Evolutionary conservation across 2,113 vertebrate genomes (phyloP).

Genomic region (Empidonax traillii): DNA sequence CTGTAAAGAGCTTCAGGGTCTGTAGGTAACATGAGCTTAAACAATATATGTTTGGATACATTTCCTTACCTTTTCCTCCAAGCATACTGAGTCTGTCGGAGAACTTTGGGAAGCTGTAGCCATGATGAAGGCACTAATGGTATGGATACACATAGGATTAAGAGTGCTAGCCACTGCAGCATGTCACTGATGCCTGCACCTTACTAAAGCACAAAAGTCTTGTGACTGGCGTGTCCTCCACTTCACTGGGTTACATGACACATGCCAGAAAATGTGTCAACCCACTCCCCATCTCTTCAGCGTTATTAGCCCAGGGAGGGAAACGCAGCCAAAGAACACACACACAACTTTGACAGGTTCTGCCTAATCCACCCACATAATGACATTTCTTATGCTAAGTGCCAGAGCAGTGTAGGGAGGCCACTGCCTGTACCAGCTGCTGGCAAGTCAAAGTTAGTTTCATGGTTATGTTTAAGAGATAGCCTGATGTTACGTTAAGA

Average conservation of each 20-base stretch:
- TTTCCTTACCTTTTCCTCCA: not conserved
- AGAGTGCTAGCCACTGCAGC: not conserved
- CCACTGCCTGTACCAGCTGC: constrained; percentile 55
- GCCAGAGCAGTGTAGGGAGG: constrained; percentile 41
- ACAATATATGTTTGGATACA: not conserved
- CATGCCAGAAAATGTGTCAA: constrained; percentile 57
- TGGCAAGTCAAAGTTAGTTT: constrained; percentile 63
- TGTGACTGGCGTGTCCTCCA: constrained; percentile 46
- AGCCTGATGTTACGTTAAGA: constrained; percentile 33
- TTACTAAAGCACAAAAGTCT: constrained; percentile 50
- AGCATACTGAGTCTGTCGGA: not conserved
- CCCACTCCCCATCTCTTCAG: constrained; percentile 35
- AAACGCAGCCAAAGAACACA: constrained; percentile 40
- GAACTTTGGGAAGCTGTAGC: not conserved
- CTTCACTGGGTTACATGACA: constrained; percentile 46
- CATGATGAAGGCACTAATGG: not conserved
- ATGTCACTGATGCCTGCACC: not conserved
- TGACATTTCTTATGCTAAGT: constrained; percentile 66
- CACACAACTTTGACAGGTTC: constrained; percentile 64
- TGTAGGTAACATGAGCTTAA: not conserved
- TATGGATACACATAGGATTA: not conserved
- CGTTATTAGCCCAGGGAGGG: constrained; percentile 47
- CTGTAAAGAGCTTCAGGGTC: not conserved
- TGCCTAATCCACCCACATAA: constrained; percentile 63
- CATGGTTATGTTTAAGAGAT: constrained; percentile 49